phyloP scores from a whole-genome alignment of 1,140 invertebrate genomes.

The Cecropterus lyciades region DNA sequence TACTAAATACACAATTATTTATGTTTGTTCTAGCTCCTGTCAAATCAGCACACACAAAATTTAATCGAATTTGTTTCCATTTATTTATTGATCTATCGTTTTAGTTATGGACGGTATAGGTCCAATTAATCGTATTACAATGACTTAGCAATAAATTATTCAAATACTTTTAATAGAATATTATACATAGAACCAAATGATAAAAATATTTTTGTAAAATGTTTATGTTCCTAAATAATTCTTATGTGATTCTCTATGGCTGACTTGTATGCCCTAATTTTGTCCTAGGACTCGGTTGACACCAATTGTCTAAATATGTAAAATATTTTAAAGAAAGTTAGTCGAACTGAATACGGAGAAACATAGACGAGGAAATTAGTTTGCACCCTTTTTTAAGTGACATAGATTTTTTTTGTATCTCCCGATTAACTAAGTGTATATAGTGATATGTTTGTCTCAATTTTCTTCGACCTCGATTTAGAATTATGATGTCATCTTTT shows the following conservation, averaged over 20 bases:
- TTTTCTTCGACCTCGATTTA: not conserved
- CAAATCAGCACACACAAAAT: constrained; percentile 5
- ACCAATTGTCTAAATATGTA: constrained; percentile 56
- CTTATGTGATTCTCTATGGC: constrained; percentile 60
- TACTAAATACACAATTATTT: too few species aligned
- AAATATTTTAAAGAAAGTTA: constrained; percentile 38
- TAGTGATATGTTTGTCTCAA: not conserved
- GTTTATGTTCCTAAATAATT: constrained; percentile 74
- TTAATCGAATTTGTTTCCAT: constrained; percentile 39
- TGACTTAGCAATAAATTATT: constrained; percentile 36
- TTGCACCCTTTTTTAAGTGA: constrained; percentile 5
- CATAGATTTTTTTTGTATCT: constrained; percentile 12
- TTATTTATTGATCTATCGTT: constrained; percentile 35
- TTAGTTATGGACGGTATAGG: constrained; percentile 31
- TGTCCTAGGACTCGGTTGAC: constrained; percentile 48
- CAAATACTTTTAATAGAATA: constrained; percentile 45
- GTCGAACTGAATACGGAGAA: constrained; percentile 33
- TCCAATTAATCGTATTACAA: constrained; percentile 29
- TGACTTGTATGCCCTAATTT: constrained; percentile 43
- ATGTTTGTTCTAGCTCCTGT: constrained; percentile 12
- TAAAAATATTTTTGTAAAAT: constrained; percentile 74
- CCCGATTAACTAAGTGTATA: constrained; percentile 2
- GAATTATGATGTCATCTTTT: constrained; percentile 4
- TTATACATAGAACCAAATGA: constrained; percentile 63
- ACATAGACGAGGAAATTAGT: not conserved